Base-by-base conservation (phyloP, 92 coral and sea anemone species). In the Paragorgia papillata region DNA sequence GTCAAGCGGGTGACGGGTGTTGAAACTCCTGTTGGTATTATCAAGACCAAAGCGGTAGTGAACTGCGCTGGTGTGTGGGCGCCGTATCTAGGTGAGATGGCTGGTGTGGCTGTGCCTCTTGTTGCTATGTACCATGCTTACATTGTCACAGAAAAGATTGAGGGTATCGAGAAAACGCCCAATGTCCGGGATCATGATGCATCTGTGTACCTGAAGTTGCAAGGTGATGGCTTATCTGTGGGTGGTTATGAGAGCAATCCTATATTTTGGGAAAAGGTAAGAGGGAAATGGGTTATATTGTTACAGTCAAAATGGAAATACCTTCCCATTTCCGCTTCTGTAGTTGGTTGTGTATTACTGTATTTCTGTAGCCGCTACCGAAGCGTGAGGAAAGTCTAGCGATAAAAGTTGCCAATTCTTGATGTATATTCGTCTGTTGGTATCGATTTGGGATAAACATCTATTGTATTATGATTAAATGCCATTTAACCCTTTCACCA, bases 191-290 rank as follows among this genome's bases (percentile, higher is more conserved):
- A 94, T 37, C 98, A 94, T 67, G 98, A 94, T 83, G 89, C 97
- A 6, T 91, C 98, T 1, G 84, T 94, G 37, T 94, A 94, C 57
- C 91, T 94, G 17, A 94, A 94, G 80, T 79, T 94, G 20, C 98
- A 94, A 71, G 98, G 98, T 30, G 98, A 94, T 91, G 98, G 98
- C 0, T 69, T 94, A 69, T 94, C 98, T 46, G 84, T 88, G 5
- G 98, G 98, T 15, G 98, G 97, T 13, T 94, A 94, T 82, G 98
- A 94, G 68, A 83, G 70, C 29, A 94, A 94, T 64, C 98, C 98
- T 35, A 40, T 91, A 21, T 94, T 90, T 74, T 94, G 98, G 98
- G 97, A 94, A 46, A 80, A 94, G 88, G 98, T 94, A 28, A 82
- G 63, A 33, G 57, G n/a, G n/a, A n/a, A n/a, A n/a, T n/a, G 25